A percentile compares a stretch with the other conserved stretches of the same genome.
Evolutionary conservation across 2,113 vertebrate species (phyloP).

Genomic region (Labeo catla): DNA sequence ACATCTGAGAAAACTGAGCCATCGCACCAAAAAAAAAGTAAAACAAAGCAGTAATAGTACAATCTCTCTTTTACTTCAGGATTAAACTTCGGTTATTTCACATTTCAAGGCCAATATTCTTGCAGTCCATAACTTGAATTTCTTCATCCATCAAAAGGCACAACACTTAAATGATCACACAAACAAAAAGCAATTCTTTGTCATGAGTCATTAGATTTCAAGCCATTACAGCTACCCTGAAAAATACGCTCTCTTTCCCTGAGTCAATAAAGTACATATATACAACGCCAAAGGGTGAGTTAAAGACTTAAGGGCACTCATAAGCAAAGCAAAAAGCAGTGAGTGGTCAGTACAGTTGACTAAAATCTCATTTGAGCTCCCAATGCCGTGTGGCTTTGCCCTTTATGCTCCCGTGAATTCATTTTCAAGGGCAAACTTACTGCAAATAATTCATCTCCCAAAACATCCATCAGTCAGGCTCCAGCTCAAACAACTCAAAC

Average conservation of each 20-base stretch:
- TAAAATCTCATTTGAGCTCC: slow-evolving; percentile 62
- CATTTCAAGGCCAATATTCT: slow-evolving; percentile 2
- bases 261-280: slow-evolving; percentile 50
- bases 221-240: slow-evolving; percentile 39
- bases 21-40: not conserved
- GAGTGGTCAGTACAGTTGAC: slow-evolving; percentile 52
- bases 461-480: slow-evolving; percentile 67
- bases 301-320: slow-evolving; percentile 45
- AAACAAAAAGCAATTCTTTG: slow-evolving; percentile 46
- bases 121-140: slow-evolving; percentile 31
- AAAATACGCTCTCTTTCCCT: slow-evolving; percentile 29
- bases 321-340: slow-evolving; percentile 25
- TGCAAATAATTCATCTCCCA: slow-evolving; percentile 74
- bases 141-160: slow-evolving; percentile 48
- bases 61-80: not conserved
- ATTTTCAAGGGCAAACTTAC: slow-evolving; percentile 72
- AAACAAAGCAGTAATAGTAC: not conserved
- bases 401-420: slow-evolving; percentile 66
- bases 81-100: not conserved
- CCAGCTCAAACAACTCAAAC: slow-evolving; percentile 69
- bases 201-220: slow-evolving; percentile 55
- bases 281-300: slow-evolving; percentile 20
- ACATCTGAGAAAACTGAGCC: not conserved
- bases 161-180: slow-evolving; percentile 40
- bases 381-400: slow-evolving; percentile 54